Evolutionary conservation across 1,140 invertebrate species (phyloP).

Genomic region (Sinella curviseta): DNA sequence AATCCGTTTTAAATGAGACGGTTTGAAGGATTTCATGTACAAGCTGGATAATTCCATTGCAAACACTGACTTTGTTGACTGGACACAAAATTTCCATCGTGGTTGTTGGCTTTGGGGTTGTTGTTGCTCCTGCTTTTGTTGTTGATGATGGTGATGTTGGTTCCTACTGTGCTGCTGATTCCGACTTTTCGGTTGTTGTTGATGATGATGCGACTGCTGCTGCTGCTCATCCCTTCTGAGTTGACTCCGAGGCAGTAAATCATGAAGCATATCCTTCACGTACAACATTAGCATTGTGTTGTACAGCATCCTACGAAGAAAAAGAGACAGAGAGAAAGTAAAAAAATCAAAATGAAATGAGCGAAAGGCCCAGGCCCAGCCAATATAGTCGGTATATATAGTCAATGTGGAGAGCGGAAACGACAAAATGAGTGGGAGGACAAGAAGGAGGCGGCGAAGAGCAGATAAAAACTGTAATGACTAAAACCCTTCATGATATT

Average conservation of each 20-base stretch:
- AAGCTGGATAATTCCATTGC: conserved; percentile 47
- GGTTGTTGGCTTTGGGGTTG: background rate
- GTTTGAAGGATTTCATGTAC: conserved; percentile 41
- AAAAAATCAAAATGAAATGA: conserved; percentile 10
- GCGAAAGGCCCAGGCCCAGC: too few relatives aligned
- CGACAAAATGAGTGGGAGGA: too few relatives aligned
- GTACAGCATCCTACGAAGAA: conserved; percentile 36
- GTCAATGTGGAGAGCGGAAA: background rate
- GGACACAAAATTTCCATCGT: conserved; percentile 49
- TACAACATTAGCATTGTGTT: conserved; percentile 46
- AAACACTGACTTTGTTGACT: conserved; percentile 47
- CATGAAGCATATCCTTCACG: conserved; percentile 44
- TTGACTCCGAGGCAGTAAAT: conserved; percentile 29
- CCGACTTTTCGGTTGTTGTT: conserved; percentile 1
- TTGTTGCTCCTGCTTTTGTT: conserved; percentile 15
- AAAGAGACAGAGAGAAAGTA: too few relatives aligned
- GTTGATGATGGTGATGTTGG: conserved; percentile 12
- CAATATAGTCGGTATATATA: conserved; percentile 4
- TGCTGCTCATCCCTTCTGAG: conserved; percentile 26
- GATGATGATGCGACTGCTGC: too few relatives aligned
- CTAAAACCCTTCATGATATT: too few relatives aligned
- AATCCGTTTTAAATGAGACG: conserved; percentile 31
- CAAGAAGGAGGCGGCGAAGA: too few relatives aligned
- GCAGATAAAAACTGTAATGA: too few relatives aligned
- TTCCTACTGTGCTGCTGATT: background rate